Evolutionary conservation across 2,888 invertebrate genomes (phyloP), one percentile per base, ranked within the genome.

Genomic region (Gasteruption jaculator): DNA sequence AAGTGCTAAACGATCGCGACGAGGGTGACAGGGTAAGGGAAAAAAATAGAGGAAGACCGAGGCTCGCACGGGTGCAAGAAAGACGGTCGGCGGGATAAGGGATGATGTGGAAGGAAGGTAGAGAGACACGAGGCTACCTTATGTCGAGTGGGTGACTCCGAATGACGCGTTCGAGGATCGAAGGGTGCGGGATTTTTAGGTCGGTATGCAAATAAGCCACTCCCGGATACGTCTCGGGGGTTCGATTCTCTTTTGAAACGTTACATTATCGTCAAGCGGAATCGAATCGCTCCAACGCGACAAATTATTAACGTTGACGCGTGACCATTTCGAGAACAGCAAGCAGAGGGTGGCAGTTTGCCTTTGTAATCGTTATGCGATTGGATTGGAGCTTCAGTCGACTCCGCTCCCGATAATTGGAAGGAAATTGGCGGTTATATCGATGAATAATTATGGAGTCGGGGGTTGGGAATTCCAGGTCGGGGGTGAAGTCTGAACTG

Each of bases 1-100:
- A 68, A 69, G 68, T 69, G 69, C 68, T 69, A 70, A 70, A 70
- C 68, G 69, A 69, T 69, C 65, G 62, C 53, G 56, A 54, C 53
- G 51, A 53, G 51, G 47, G 47, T 48, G 52, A 42, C 34, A 46
- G 48, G 49, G 45, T 46, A 47, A 41, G 41, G 43, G 38, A 48
- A 42, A 30, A 31, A 36, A 30, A 38, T 26, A 20, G 39, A 11
- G 19, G 12, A 19, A 5, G 37, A 4, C 11, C 2, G 35, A 8
- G 6, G 5, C 38, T 36, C 24, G 29, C 25, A 29, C 21, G 24
- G 14, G 44, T 32, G 32, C 20, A 16, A 10, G 14, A 16, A 30
- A 8, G 6, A 12, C 15, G 21, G 35, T 15, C 27, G 2, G 31
- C 27, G 25, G 36, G 22, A 21, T 27, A 29, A 33, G 24, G 14